Base-by-base conservation (phyloP, 2,888 invertebrate species). In the Smittia aterrima region DNA sequence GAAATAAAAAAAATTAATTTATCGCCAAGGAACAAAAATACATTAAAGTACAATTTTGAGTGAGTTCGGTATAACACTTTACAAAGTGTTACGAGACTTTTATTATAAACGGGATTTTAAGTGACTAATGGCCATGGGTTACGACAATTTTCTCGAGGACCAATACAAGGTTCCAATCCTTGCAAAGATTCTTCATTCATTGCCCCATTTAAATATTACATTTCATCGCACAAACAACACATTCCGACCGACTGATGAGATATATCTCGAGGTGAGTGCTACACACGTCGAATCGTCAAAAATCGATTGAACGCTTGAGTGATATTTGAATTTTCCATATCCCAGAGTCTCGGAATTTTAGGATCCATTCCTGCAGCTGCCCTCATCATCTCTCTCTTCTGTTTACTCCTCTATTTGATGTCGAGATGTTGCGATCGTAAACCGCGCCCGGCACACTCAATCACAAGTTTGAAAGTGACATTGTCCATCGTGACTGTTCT, bases 371-470 rank as follows among this genome's bases (percentile, higher is more conserved):
- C 97, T n/a, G 95, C 96, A 75, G 92, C 94, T 53, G 91, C 95
- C 90, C 87, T 97, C 79, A 94, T 96, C 79, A 85, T 97, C 76
- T 95, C 96, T 27, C 86, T 97, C 79, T 87, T 95, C 77, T 89
- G 96, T 73, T 87, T 97, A 78, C 88, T 96, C 78, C 90, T 96
- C 79, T 97, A 96, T 85, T 88, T 97, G 82, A 90, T 96, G 83
- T 95, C 95, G 79, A 88, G 96, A 85, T 97, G 97, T 85, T 96
- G 96, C 87, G 96, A 96, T 86, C 89, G 95, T 79, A 94, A 94
- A 83, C 93, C 95, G 77, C 89, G 95, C 74, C 93, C 94, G 76
- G 91, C 92, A 75, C 90, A 91, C 81, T 93, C 93, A 79, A 93
- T 96, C 82, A 90, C 93, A 70, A 92, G 95, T 78, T 86, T 96